phyloP scores from a whole-genome alignment of 1,140 invertebrate genomes.

The Eurosta solidaginis region DNA sequence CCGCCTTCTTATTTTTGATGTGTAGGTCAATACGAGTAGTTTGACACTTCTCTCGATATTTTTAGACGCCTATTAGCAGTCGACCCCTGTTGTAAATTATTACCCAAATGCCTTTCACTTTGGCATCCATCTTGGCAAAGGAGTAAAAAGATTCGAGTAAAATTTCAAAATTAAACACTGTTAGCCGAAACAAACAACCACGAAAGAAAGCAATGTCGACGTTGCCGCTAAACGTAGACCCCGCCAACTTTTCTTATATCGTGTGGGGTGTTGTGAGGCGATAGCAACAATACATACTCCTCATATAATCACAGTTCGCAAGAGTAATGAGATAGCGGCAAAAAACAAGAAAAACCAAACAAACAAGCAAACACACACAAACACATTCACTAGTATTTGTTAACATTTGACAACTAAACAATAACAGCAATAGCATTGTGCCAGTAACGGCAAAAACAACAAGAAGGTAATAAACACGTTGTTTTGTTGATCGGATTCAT shows the following conservation, averaged over 20 bases:
- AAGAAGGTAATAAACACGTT: not conserved
- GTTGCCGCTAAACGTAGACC: not conserved
- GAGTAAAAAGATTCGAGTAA: too few species aligned
- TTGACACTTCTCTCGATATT: too few species aligned
- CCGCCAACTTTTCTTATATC: not conserved
- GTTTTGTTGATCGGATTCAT: not conserved
- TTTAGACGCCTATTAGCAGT: too few species aligned
- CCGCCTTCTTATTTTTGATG: too few species aligned
- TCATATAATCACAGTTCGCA: slow-evolving; percentile 26
- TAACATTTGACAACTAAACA: not conserved
- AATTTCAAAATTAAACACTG: too few species aligned
- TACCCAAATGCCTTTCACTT: too few species aligned
- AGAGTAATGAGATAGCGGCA: slow-evolving; percentile 25
- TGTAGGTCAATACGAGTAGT: too few species aligned
- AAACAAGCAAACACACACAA: too few species aligned
- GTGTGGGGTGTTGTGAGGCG: slow-evolving; percentile 13
- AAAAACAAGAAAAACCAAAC: slow-evolving; percentile 11
- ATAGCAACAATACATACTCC: slow-evolving; percentile 9
- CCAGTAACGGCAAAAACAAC: slow-evolving; percentile 4
- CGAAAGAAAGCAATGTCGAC: not conserved
- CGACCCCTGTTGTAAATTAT: too few species aligned
- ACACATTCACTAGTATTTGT: not conserved
- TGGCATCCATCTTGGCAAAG: too few species aligned
- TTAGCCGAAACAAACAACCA: not conserved
- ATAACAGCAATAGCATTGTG: slow-evolving; percentile 4